A percentile compares a stretch with the other conserved stretches of the same genome.
Conservation (phyloP, 1,140 invertebrate genomes). For the Drosophila auraria region DNA sequence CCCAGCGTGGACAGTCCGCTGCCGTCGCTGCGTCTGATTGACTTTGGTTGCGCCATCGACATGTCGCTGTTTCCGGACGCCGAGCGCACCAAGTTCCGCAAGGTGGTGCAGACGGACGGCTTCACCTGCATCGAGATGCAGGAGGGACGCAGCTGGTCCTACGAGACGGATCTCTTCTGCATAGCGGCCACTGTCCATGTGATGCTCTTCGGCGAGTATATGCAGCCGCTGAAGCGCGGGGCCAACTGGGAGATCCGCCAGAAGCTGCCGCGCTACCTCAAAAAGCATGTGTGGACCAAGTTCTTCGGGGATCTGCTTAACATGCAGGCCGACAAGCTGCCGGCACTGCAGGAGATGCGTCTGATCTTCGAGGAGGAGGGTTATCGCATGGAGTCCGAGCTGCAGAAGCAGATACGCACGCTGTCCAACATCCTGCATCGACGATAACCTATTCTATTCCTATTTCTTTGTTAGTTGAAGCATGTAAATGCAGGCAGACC, state of each 20-base stretch:
- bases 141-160: conserved; percentile 95
- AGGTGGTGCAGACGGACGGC: conserved; percentile 88
- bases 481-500: background rate
- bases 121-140: conserved; percentile 96
- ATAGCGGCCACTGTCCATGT: conserved; percentile 95
- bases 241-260: conserved; percentile 87
- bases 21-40: conserved; percentile 92
- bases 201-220: conserved; percentile 94
- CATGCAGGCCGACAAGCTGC: conserved; percentile 88
- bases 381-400: conserved; percentile 85
- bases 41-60: conserved; percentile 95
- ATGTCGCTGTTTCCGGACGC: conserved; percentile 94
- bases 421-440: conserved; percentile 80
- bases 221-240: conserved; percentile 87
- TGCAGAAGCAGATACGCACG: conserved; percentile 84
- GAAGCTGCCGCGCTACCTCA: conserved; percentile 86
- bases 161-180: conserved; percentile 96
- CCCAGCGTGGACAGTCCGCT: conserved; percentile 68
- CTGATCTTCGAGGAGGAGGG: conserved; percentile 88
- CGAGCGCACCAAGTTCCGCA: conserved; percentile 91
- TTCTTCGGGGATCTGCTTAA: conserved; percentile 89
- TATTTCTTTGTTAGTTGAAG: conserved; percentile 1
- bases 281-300: conserved; percentile 89
- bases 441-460: conserved; percentile 70
- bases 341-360: conserved; percentile 88